Conservation (phyloP, 2,113 vertebrate species). For the Candoia aspera region DNA sequence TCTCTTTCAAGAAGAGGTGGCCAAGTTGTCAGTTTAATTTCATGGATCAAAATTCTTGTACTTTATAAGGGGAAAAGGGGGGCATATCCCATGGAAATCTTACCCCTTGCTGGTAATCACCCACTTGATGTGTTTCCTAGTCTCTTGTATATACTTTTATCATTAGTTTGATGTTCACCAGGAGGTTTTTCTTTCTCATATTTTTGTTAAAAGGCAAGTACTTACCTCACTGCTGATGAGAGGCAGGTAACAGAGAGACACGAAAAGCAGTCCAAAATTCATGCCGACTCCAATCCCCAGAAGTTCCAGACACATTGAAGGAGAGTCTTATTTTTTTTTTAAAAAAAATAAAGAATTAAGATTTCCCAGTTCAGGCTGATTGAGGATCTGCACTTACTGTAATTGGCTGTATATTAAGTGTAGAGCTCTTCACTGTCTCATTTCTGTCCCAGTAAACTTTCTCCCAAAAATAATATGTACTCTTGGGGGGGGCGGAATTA, state of each 20-base stretch:
- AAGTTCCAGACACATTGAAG: slow-evolving; percentile 68
- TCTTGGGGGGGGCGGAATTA: slow-evolving; percentile 21
- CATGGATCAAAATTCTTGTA: not conserved
- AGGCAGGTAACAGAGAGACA: slow-evolving; percentile 69
- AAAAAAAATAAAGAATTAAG: not conserved
- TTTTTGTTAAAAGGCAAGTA: slow-evolving; percentile 18
- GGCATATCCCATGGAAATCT: not conserved
- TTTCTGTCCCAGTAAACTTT: slow-evolving; percentile 17
- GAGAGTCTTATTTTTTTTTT: slow-evolving; percentile 36
- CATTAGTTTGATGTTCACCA: not conserved
- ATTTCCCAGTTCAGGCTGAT: slow-evolving; percentile 4
- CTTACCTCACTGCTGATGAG: slow-evolving; percentile 72
- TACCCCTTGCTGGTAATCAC: not conserved
- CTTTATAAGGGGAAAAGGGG: not conserved
- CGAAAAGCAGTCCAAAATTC: slow-evolving; percentile 71
- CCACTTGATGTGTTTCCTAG: not conserved
- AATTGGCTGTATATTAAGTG: slow-evolving; percentile 52
- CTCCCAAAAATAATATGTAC: not conserved
- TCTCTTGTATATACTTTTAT: not conserved
- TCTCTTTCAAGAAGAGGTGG: not conserved
- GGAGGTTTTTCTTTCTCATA: not conserved
- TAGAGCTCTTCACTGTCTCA: slow-evolving; percentile 46
- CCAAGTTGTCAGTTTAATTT: not conserved
- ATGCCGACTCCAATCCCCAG: slow-evolving; percentile 66
- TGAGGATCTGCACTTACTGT: slow-evolving; percentile 49